A percentile compares a stretch with the other conserved stretches of the same genome.
These are phyloP conservation scores for Diorhabda elongata DNA, from an alignment of 1,140 invertebrate genomes.

Conservation along the genomic window DNA sequence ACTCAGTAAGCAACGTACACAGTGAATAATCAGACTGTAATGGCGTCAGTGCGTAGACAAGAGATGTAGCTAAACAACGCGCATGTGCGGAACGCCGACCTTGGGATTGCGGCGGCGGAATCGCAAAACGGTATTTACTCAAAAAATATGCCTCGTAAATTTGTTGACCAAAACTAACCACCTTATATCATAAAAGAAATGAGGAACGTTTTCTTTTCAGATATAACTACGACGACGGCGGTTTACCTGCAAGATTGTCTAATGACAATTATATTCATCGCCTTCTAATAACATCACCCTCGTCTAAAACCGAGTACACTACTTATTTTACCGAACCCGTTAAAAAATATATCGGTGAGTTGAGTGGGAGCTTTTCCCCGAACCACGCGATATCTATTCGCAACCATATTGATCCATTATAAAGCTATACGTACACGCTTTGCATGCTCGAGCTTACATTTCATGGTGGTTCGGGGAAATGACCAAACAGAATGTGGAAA, in stretches of 20 bases:
- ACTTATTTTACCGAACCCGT: constrained; percentile 62
- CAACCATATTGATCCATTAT: too few relatives aligned
- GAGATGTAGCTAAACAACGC: too few relatives aligned
- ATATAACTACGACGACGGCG: constrained; percentile 42
- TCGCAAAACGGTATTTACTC: neutral
- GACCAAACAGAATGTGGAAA: constrained; percentile 1
- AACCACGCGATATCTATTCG: neutral
- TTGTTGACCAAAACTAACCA: neutral
- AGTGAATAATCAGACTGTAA: too few relatives aligned
- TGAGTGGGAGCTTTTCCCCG: constrained; percentile 6
- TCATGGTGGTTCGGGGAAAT: neutral
- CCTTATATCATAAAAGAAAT: neutral
- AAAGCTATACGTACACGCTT: too few relatives aligned
- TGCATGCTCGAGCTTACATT: neutral
- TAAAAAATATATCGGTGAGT: constrained; percentile 59
- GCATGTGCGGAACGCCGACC: too few relatives aligned
- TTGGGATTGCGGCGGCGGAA: too few relatives aligned
- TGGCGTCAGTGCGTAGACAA: too few relatives aligned
- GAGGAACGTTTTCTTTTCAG: constrained; percentile 31
- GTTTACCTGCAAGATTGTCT: constrained; percentile 50
- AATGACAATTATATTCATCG: constrained; percentile 64
- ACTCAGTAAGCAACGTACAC: too few relatives aligned
- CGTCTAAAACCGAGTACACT: constrained; percentile 54
- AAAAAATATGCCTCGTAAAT: neutral
- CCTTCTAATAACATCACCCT: constrained; percentile 53